Evolutionary conservation across 2,888 invertebrate genomes (phyloP).

Genomic region (Phania funesta): DNA sequence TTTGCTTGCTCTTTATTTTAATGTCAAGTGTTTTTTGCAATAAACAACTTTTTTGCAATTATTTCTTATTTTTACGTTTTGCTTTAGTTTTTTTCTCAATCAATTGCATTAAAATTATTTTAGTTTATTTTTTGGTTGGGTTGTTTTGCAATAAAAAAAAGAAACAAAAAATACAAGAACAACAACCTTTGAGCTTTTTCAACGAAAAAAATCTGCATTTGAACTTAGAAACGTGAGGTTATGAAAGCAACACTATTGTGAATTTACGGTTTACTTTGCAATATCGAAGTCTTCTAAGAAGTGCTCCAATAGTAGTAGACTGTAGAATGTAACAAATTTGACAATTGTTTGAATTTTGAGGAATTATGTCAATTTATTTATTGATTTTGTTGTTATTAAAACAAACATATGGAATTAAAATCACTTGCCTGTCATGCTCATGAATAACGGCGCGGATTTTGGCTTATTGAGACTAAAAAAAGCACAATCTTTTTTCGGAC

Average conservation of each 20-base stretch:
- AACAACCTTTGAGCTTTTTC: conserved; percentile 51
- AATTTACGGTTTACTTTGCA: background rate
- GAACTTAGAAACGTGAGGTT: conserved; percentile 47
- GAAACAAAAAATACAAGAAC: background rate
- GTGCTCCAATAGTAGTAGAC: no score
- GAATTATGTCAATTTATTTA: no score
- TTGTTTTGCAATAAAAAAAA: background rate
- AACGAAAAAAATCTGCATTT: conserved; percentile 22
- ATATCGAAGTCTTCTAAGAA: no score
- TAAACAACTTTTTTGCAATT: conserved; percentile 21
- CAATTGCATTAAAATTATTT: background rate
- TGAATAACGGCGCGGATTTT: no score
- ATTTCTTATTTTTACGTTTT: background rate
- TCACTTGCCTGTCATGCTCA: no score
- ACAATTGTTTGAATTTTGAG: no score
- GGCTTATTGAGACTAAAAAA: no score
- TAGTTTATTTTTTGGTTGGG: background rate
- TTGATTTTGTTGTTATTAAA: no score
- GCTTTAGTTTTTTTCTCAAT: background rate
- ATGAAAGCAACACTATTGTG: background rate
- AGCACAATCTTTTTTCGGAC: no score
- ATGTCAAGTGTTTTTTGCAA: conserved; percentile 57
- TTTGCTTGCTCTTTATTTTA: conserved; percentile 54
- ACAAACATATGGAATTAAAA: no score
- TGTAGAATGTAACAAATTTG: no score